A percentile compares a stretch with the other conserved stretches of the same genome.
Conservation (phyloP, 2,888 invertebrate species). For the Lumbricus terrestris region DNA sequence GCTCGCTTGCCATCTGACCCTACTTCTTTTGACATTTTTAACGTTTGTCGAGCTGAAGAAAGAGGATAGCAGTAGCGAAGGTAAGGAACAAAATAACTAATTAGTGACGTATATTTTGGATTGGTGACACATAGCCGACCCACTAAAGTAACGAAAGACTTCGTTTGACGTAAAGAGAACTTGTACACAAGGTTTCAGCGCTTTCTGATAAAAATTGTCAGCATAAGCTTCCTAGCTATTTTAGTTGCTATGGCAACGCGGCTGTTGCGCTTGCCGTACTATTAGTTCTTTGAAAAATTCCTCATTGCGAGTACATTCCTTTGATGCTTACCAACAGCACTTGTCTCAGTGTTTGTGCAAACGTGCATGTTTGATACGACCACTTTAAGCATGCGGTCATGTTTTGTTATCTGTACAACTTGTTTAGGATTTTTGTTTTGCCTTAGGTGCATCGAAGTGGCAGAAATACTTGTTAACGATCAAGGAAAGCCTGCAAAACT, state of each 20-base stretch:
- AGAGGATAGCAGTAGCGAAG: background rate
- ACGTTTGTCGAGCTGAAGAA: background rate
- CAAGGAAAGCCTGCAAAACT: conserved; percentile 46
- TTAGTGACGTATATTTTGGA: background rate
- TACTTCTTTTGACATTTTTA: background rate
- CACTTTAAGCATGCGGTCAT: background rate
- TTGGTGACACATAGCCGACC: background rate
- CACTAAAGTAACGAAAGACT: background rate
- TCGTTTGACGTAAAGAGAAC: background rate
- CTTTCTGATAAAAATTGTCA: background rate
- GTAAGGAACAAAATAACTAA: background rate
- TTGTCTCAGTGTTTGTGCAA: background rate
- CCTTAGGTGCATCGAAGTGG: conserved; percentile 44
- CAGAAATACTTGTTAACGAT: conserved; percentile 50
- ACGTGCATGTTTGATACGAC: background rate
- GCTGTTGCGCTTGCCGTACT: background rate
- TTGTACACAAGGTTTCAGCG: background rate
- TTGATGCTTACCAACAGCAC: background rate
- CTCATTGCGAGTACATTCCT: too few species aligned
- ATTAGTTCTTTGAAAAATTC: too few species aligned
- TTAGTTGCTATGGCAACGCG: background rate
- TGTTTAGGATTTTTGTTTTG: background rate
- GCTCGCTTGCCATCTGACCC: background rate
- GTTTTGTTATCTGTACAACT: background rate
- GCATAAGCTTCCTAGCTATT: background rate